Evolutionary conservation across 1,140 invertebrate species (phyloP).

Genomic region (Zelostemma sp.): DNA sequence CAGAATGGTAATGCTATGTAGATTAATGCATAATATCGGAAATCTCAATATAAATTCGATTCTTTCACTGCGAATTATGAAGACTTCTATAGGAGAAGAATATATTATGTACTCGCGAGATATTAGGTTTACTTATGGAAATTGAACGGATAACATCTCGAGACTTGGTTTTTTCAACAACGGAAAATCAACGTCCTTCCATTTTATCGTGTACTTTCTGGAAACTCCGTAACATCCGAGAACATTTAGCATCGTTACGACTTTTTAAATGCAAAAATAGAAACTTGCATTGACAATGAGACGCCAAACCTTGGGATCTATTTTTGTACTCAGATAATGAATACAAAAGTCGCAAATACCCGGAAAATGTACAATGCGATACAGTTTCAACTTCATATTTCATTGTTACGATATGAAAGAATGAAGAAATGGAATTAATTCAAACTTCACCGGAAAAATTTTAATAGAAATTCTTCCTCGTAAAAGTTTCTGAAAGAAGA

Average conservation of each 20-base stretch:
- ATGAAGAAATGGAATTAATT: constrained; percentile 1
- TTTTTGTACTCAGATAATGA: no score
- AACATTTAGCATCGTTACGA: no score
- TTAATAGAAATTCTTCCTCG: constrained; percentile 26
- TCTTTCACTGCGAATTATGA: constrained; percentile 15
- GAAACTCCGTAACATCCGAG: no score
- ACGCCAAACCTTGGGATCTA: no score
- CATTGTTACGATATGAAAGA: neutral
- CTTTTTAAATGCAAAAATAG: no score
- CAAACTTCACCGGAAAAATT: constrained; percentile 12
- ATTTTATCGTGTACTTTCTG: no score
- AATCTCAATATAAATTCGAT: constrained; percentile 31
- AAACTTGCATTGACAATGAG: no score
- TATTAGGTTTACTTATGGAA: constrained; percentile 20
- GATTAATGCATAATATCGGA: constrained; percentile 37
- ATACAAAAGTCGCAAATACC: no score
- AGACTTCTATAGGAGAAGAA: constrained; percentile 20
- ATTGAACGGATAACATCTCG: constrained; percentile 9
- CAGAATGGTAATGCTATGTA: constrained; percentile 43
- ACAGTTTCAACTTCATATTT: constrained; percentile 3
- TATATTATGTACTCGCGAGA: constrained; percentile 7
- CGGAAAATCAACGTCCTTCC: neutral
- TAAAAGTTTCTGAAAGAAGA: constrained; percentile 26
- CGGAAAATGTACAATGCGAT: no score
- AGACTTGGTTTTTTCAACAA: neutral